phyloP scores from a whole-genome alignment of 2,113 vertebrate genomes.

The Mustelus asterias region DNA sequence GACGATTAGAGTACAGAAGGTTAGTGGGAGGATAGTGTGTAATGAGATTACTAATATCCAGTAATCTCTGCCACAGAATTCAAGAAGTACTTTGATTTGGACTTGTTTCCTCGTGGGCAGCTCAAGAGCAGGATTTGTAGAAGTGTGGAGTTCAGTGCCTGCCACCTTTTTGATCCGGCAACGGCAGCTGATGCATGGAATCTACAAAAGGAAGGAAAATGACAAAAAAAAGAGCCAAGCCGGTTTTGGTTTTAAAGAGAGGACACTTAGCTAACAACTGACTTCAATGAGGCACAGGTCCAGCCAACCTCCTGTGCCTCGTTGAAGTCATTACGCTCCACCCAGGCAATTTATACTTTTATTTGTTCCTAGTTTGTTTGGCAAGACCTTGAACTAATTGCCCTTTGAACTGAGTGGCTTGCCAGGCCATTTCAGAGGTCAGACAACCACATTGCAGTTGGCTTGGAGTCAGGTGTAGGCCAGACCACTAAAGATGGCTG shows the following conservation, averaged over 20 bases:
- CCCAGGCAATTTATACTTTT: not conserved
- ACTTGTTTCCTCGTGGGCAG: not conserved
- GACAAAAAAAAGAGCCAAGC: not conserved
- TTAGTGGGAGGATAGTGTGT: not conserved
- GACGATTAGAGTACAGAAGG: not conserved
- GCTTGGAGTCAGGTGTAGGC: not conserved
- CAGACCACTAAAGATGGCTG: not conserved
- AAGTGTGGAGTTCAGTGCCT: not conserved
- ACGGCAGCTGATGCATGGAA: no score
- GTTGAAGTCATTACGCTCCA: not conserved
- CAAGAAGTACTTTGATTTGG: not conserved
- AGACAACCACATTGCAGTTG: not conserved
- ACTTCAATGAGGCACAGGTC: no score
- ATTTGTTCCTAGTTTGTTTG: not conserved
- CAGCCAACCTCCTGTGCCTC: no score
- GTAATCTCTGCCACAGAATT: constrained; percentile 8
- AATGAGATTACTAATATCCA: not conserved
- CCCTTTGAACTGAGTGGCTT: no score
- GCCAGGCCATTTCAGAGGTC: no score
- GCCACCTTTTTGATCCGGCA: not conserved
- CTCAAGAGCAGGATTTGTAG: not conserved
- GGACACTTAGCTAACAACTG: not conserved
- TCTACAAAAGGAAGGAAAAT: not conserved
- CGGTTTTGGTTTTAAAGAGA: not conserved
- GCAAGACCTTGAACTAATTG: not conserved